Evolutionary conservation across 1,140 invertebrate genomes (phyloP), one percentile per base, ranked within the genome.

Genomic region (Solen grandis): DNA sequence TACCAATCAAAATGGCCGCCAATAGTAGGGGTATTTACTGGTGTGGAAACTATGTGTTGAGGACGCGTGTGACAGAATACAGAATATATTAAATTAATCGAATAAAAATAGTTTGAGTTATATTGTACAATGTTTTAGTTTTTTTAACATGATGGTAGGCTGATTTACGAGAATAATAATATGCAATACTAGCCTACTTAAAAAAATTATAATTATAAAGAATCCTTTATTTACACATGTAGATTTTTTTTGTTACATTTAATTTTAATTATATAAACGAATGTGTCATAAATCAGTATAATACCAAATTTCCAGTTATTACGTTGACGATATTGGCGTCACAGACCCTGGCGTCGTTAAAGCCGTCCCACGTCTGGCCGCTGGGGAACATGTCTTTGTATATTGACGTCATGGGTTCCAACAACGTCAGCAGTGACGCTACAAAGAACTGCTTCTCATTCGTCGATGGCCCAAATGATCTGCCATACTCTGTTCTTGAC

Each of bases 401-500:
- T 36, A 65, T 38, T 63, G 77, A 80, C 68, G 77, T 72, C 46
- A 54, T 80, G 14, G 59, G 66, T 5, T 5, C 36, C 5, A 38
- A 52, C 31, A 52, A 70, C 41, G 46, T 73, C 1, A 35, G 36
- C 13, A 66, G 65, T 16, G 46, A 72, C 60, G 29, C n/a, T 14
- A 36, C 57, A 14, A 25, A 70, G 29, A 60, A 50, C 5, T 80
- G 77, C 33, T 80, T 72, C 59, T 5, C 31, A 0, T 80, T 80
- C 25, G 35, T 55, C 14, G 46, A 72, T 25, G 77, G 77, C 19
- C 77, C 77, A 16, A n/a, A 10, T 35, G 29, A 16, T 29, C 38
- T 80, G 22, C 69, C 77, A 3, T 80, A 80, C 33, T 72, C 77
- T 8, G 59, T 72, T 19, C 19, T 80, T 35, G 60, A 72, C 57